Percentiles rank a stretch among this genome's conserved stretches.
These are phyloP conservation scores for Orthosia cruda DNA, from an alignment of 2,888 invertebrate species.

Conservation along the genomic window DNA sequence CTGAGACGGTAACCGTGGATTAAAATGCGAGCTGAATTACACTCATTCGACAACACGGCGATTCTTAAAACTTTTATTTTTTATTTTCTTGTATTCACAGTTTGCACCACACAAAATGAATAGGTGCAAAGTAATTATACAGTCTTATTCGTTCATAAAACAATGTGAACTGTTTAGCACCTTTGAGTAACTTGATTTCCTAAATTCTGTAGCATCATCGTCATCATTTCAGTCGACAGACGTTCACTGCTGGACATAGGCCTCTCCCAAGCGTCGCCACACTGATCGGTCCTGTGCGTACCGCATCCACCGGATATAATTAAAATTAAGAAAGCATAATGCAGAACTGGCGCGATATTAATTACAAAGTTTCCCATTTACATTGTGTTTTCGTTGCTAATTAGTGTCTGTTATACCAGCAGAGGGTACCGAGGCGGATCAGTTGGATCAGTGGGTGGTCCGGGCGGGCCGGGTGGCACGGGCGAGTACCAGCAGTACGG, in stretches of 20 bases:
- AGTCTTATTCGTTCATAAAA: too few species aligned
- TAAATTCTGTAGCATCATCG: too few species aligned
- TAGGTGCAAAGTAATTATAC: too few species aligned
- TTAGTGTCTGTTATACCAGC: conserved; percentile 28
- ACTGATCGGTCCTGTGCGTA: too few species aligned
- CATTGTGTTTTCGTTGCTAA: neutral
- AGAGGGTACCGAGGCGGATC: conserved; percentile 81
- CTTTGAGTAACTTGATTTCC: too few species aligned
- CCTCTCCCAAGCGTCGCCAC: too few species aligned
- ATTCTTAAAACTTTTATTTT: neutral
- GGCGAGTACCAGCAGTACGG: conserved; percentile 83
- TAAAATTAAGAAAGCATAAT: too few species aligned
- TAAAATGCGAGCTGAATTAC: neutral
- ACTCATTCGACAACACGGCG: neutral
- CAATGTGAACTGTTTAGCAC: too few species aligned
- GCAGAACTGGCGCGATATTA: too few species aligned
- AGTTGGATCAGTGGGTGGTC: conserved; percentile 44
- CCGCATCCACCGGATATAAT: too few species aligned
- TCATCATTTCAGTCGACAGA: too few species aligned
- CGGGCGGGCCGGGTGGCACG: conserved; percentile 61
- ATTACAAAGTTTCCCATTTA: neutral
- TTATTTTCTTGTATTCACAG: neutral
- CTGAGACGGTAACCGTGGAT: neutral
- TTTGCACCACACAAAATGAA: neutral
- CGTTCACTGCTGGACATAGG: too few species aligned